These are phyloP conservation scores for Sebastes jordani DNA, from an alignment of 2,797 vertebrate genomes.

Conservation along the genomic window DNA sequence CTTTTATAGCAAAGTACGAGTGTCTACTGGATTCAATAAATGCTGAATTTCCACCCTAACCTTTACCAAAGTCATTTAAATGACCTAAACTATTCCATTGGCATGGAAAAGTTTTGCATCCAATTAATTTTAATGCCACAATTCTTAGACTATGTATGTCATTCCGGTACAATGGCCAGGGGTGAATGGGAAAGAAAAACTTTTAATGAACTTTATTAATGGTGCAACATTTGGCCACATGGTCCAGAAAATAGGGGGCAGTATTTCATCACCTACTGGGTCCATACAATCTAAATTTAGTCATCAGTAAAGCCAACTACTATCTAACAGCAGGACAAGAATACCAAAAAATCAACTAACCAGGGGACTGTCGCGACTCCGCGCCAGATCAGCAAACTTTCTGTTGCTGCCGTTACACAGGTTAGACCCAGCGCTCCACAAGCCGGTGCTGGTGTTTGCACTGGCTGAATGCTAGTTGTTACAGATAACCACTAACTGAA, in stretches of 20 bases:
- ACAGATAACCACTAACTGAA: no score
- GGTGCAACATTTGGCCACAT: background rate
- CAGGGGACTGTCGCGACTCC: no score
- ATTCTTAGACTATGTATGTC: background rate
- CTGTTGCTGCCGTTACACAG: no score
- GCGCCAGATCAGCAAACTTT: no score
- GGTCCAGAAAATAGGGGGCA: background rate
- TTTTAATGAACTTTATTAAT: background rate
- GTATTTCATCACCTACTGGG: background rate
- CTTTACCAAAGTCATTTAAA: background rate
- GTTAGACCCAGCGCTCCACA: no score
- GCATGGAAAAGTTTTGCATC: background rate
- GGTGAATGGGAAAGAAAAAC: background rate
- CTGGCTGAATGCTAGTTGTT: no score
- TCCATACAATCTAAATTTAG: background rate
- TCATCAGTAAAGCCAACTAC: background rate
- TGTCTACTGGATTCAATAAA: background rate
- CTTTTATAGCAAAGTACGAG: background rate
- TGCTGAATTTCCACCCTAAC: background rate
- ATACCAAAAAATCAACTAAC: background rate
- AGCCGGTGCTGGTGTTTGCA: no score
- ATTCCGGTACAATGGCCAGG: background rate
- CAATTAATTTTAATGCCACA: background rate
- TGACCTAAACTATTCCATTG: background rate
- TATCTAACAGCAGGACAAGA: background rate